Evolutionary conservation across 2,797 vertebrate species (phyloP).

Genomic region (Anabas testudineus): DNA sequence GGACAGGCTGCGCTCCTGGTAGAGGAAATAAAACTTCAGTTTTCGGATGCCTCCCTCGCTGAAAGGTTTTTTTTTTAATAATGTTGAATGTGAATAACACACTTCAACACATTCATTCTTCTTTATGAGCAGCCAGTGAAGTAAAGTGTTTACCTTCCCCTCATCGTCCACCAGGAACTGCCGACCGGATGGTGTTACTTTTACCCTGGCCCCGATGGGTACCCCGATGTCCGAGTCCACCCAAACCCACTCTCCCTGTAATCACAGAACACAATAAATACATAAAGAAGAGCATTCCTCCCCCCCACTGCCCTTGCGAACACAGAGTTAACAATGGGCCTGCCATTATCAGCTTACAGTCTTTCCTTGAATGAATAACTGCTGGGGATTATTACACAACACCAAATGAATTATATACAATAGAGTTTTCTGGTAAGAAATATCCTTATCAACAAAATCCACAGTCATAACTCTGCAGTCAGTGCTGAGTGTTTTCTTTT

Average conservation of each 20-base stretch:
- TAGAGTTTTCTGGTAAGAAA: neutral
- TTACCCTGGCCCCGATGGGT: conserved; percentile 90
- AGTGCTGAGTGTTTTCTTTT: neutral
- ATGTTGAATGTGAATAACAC: neutral
- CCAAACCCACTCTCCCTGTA: conserved; percentile 95
- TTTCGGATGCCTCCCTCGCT: neutral
- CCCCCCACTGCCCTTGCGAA: neutral
- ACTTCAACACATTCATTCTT: neutral
- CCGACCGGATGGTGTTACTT: conserved; percentile 82
- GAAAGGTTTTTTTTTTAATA: neutral
- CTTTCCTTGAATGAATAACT: conserved; percentile 11
- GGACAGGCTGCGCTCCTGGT: conserved; percentile 86
- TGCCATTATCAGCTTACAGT: neutral
- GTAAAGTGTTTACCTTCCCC: conserved; percentile 87
- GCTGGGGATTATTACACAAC: neutral
- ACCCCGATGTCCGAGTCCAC: conserved; percentile 83
- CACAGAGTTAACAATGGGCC: neutral
- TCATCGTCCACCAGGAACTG: conserved; percentile 90
- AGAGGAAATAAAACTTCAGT: neutral
- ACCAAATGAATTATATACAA: neutral
- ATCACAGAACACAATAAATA: neutral
- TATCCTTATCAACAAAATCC: conserved; percentile 3
- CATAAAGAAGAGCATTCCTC: neutral
- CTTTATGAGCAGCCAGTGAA: neutral
- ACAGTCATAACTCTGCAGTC: neutral